phyloP scores from a whole-genome alignment of 2,113 vertebrate genomes.

The Hippocampus abdominalis region DNA sequence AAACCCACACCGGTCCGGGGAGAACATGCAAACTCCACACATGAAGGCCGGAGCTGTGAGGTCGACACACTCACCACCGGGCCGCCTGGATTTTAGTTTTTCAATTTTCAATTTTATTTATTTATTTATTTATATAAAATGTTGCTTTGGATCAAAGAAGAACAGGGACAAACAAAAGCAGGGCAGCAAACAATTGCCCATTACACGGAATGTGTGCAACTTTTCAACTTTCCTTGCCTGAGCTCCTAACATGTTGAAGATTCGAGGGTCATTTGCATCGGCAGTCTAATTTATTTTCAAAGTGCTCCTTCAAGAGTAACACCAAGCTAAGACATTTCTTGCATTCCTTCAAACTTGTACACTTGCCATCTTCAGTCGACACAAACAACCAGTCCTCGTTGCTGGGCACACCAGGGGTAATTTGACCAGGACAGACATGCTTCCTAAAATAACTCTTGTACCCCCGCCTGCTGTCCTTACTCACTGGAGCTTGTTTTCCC shows the following conservation, averaged over 20 bases:
- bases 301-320: slow-evolving; percentile 32
- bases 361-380: slow-evolving; percentile 10
- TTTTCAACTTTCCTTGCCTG: slow-evolving; percentile 27
- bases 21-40: no score
- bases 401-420: slow-evolving; percentile 62
- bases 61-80: no score
- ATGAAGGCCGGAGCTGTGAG: no score
- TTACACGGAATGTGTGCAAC: slow-evolving; percentile 7
- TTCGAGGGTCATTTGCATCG: slow-evolving; percentile 44
- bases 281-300: slow-evolving; percentile 57
- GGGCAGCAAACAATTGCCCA: background rate
- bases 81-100: no score
- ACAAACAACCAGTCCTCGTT: slow-evolving; percentile 20
- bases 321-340: slow-evolving; percentile 50
- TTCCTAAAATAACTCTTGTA: slow-evolving; percentile 76
- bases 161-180: background rate
- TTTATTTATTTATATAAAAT: no score
- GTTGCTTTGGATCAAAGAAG: background rate
- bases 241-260: slow-evolving; percentile 10
- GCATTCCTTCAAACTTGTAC: slow-evolving; percentile 37
- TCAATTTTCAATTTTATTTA: no score
- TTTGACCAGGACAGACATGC: slow-evolving; percentile 62
- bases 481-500: slow-evolving; percentile 27
- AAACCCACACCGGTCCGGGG: no score
- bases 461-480: slow-evolving; percentile 30